These are phyloP conservation scores for Leuctra nigra DNA, from an alignment of 2,888 invertebrate species.

Conservation along the genomic window DNA sequence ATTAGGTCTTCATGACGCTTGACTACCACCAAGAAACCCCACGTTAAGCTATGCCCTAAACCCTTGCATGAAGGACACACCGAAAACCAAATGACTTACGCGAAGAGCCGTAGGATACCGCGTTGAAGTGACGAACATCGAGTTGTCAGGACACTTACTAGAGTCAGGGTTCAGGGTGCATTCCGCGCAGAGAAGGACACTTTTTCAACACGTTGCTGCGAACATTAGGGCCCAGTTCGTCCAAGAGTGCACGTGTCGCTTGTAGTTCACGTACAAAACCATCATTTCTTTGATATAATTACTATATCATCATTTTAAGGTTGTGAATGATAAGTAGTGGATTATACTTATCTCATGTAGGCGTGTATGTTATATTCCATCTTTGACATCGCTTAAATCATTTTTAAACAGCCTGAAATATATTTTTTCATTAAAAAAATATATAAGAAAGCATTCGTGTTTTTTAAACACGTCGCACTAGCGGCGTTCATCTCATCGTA, in stretches of 20 bases:
- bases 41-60: no score
- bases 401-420: constrained; percentile 12
- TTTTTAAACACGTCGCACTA: constrained; percentile 4
- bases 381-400: constrained; percentile 10
- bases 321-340: constrained; percentile 22
- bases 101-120: no score
- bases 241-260: constrained; percentile 16
- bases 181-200: no score
- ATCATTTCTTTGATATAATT: constrained; percentile 10
- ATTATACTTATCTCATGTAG: constrained; percentile 15
- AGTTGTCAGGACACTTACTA: no score
- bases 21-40: no score
- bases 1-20: no score
- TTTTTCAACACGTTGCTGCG: neutral
- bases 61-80: no score
- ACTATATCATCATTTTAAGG: constrained; percentile 16
- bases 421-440: no score
- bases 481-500: neutral
- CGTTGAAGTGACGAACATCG: no score
- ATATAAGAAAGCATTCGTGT: constrained; percentile 7
- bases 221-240: neutral
- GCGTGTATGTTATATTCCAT: constrained; percentile 23
- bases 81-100: no score
- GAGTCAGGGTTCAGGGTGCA: no score
- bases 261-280: constrained; percentile 3